Evolutionary conservation across 1,140 invertebrate genomes (phyloP).

Genomic region (Panagrolaimus sp.): DNA sequence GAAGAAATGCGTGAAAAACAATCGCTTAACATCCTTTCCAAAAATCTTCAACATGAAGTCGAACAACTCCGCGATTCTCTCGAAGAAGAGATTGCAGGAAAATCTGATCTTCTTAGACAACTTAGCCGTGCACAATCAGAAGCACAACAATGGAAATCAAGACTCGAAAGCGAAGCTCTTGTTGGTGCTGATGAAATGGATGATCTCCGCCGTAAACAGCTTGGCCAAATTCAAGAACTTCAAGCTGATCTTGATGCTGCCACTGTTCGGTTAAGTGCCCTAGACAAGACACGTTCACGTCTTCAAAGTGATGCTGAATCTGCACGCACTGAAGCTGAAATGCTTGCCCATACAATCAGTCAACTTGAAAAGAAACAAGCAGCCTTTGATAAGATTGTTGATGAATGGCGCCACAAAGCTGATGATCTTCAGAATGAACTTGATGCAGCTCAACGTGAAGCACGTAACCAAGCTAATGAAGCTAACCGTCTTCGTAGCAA

Average conservation of each 20-base stretch:
- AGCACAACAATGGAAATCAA: constrained; percentile 81
- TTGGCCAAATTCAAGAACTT: constrained; percentile 93
- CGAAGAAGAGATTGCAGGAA: constrained; percentile 79
- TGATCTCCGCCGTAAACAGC: constrained; percentile 91
- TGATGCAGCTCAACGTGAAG: constrained; percentile 95
- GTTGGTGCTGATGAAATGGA: constrained; percentile 88
- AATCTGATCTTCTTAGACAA: constrained; percentile 74
- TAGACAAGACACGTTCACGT: constrained; percentile 95
- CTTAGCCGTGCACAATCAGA: constrained; percentile 94
- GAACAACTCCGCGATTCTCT: constrained; percentile 86
- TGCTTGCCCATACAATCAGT: constrained; percentile 37
- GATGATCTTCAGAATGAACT: constrained; percentile 93
- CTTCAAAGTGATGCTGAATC: constrained; percentile 94
- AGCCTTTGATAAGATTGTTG: constrained; percentile 94
- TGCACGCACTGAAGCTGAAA: constrained; percentile 74
- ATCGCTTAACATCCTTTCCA: constrained; percentile 59
- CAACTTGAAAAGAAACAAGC: constrained; percentile 98
- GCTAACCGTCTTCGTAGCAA: constrained; percentile 95
- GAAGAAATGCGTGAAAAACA: constrained; percentile 71
- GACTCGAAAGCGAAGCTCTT: constrained; percentile 93
- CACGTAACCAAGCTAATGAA: constrained; percentile 97
- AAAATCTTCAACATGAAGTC: constrained; percentile 90
- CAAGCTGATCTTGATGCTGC: constrained; percentile 95
- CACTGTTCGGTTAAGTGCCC: constrained; percentile 86
- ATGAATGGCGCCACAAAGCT: constrained; percentile 99